phyloP scores from a whole-genome alignment of 2,888 invertebrate species.

The Ormyrus labotus region DNA sequence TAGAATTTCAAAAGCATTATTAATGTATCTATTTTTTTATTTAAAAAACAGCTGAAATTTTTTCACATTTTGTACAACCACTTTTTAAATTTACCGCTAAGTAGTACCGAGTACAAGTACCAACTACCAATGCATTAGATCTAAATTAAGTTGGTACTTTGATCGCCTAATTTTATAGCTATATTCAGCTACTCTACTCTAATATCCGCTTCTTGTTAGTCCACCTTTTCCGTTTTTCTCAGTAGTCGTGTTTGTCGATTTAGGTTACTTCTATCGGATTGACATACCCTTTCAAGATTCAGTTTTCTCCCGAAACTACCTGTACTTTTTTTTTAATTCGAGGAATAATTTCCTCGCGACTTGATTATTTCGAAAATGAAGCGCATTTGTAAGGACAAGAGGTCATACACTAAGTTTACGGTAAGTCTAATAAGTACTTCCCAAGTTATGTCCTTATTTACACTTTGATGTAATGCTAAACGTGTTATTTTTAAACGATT shows the following conservation, averaged over 20 bases:
- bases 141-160: no score
- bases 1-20: no score
- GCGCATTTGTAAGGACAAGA: slow-evolving; percentile 78
- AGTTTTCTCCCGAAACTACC: not conserved
- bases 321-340: slow-evolving; percentile 21
- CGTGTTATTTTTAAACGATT: not conserved
- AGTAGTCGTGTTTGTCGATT: no score
- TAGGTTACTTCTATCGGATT: slow-evolving; percentile 40
- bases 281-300: slow-evolving; percentile 19
- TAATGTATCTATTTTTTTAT: no score
- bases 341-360: not conserved
- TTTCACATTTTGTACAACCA: no score
- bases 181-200: no score
- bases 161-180: no score
- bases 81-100: no score
- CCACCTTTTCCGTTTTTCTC: not conserved
- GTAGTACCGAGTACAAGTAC: no score
- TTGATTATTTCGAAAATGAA: slow-evolving; percentile 74
- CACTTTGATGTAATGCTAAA: not conserved
- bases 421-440: slow-evolving; percentile 68
- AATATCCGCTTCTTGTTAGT: not conserved
- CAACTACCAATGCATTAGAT: no score
- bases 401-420: slow-evolving; percentile 78
- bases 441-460: not conserved
- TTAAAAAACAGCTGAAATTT: no score